Base-by-base conservation (phyloP, 2,797 vertebrate species). In the Sphaeramia orbicularis region DNA sequence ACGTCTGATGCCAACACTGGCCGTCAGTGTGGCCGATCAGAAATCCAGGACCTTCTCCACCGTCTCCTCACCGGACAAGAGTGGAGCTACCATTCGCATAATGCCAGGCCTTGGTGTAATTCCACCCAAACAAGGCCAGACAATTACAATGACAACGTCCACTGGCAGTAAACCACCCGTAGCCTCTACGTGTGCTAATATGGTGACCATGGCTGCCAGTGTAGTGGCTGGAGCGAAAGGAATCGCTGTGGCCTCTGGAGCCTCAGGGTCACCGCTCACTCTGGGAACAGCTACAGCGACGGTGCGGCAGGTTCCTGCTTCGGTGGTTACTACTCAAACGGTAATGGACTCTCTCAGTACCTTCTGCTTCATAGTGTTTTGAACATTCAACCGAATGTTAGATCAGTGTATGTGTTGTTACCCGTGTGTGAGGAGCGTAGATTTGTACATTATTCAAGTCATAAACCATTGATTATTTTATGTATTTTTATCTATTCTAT, bases 31-130 rank as follows among this genome's bases (percentile, higher is more conserved):
- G 82, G 94, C 95, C 0, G 98, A 99, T 65, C 96, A 97, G 80
- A 99, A 99, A 79, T 86, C 92, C 35, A 95, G 97, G 74, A 91
- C 91, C 59, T 92, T 96, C 70, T 92, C 95, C 6, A 93, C 94
- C 0, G 91, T 94, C 59, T 86, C 92, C 2, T 94, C 97, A 0
- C 92, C 94, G 0, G 97, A 98, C 80, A 99, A 98, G 77, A 93
- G 95, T 0, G 94, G 78, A 0, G 92, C 97, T 72, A 98, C 98
- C 0, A 99, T 99, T 67, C 92, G 97, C 49, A 99, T 99, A 3
- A 97, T 99, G 84, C 98, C 98, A 4, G 97, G 96, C 7, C 88
- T 99, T 18, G 96, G 98, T 0, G 93, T 99, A 24, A 96, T 99
- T 83, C 96, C 97, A 0, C 95, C 96, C 58, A 99, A 99, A 76